These are phyloP conservation scores for Trachythela sp. DNA, from an alignment of 64 coral and sea anemone genomes.

Conservation along the genomic window DNA sequence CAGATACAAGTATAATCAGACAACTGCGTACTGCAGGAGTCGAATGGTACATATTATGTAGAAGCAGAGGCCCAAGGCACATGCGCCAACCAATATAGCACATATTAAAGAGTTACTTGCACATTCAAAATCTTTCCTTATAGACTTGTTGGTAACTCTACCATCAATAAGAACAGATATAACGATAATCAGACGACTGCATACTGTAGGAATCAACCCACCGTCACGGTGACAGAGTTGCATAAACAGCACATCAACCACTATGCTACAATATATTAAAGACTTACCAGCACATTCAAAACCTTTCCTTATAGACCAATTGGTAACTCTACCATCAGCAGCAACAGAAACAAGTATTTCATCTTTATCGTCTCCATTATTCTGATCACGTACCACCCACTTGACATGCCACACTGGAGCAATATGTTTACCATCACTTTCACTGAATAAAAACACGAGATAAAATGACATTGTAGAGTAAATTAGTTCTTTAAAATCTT, in stretches of 20 bases:
- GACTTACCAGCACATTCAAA: constrained; percentile 88
- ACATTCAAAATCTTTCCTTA: constrained; percentile 91
- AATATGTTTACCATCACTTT: constrained; percentile 86
- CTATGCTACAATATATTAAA: background rate
- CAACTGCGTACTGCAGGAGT: no score
- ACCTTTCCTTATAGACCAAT: constrained; percentile 96
- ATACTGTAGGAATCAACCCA: no score
- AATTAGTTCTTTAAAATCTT: no score
- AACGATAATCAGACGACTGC: no score
- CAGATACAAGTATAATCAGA: constrained; percentile 96
- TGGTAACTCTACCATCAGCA: constrained; percentile 95
- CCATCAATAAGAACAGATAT: constrained; percentile 92
- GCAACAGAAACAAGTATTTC: constrained; percentile 97
- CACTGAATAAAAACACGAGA: constrained; percentile 40
- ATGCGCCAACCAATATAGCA: no score
- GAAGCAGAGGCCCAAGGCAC: no score
- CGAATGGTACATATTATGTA: no score
- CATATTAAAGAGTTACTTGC: constrained; percentile 44
- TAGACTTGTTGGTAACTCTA: constrained; percentile 93
- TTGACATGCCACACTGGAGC: constrained; percentile 95
- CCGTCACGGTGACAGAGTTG: no score
- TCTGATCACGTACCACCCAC: constrained; percentile 91
- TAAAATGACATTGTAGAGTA: no score
- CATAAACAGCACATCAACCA: no score
- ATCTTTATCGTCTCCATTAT: constrained; percentile 72